Percentiles rank a stretch among this genome's conserved stretches.
Evolutionary conservation across 2,888 invertebrate species (phyloP).

Genomic region (Lysandra coridon): DNA sequence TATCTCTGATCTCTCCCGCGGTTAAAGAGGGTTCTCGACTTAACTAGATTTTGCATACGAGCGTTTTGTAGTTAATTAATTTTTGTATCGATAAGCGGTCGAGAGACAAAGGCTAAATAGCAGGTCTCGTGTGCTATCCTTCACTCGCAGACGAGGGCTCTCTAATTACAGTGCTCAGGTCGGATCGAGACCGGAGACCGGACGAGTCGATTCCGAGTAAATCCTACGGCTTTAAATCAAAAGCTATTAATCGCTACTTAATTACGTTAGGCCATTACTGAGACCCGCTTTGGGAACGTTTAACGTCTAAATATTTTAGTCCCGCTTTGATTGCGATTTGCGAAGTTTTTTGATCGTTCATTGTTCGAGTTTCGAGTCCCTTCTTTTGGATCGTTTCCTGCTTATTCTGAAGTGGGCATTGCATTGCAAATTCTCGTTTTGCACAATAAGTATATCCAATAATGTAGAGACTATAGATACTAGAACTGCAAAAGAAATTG

Average conservation of each 20-base stretch:
- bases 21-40: neutral
- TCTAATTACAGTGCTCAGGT: slow-evolving; percentile 10
- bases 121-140: slow-evolving; percentile 12
- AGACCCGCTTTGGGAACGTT: slow-evolving; percentile 21
- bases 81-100: slow-evolving; percentile 11
- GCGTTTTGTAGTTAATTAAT: slow-evolving; percentile 15
- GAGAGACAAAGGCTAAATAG: slow-evolving; percentile 4
- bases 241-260: slow-evolving; percentile 23
- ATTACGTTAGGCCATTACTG: slow-evolving; percentile 21
- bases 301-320: slow-evolving; percentile 19
- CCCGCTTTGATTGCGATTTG: slow-evolving; percentile 14
- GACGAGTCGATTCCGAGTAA: slow-evolving; percentile 22
- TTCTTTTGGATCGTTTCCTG: neutral
- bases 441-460: neutral
- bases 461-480: too few relatives aligned
- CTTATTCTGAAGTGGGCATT: neutral
- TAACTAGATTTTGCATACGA: neutral
- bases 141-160: slow-evolving; percentile 15
- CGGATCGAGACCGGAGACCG: slow-evolving; percentile 17
- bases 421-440: neutral
- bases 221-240: slow-evolving; percentile 20
- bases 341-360: slow-evolving; percentile 13
- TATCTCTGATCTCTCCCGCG: neutral
- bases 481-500: too few relatives aligned
- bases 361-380: neutral